These are phyloP conservation scores for Mormoops blainvillei DNA, from an alignment of 2,113 vertebrate species.

Conservation along the genomic window DNA sequence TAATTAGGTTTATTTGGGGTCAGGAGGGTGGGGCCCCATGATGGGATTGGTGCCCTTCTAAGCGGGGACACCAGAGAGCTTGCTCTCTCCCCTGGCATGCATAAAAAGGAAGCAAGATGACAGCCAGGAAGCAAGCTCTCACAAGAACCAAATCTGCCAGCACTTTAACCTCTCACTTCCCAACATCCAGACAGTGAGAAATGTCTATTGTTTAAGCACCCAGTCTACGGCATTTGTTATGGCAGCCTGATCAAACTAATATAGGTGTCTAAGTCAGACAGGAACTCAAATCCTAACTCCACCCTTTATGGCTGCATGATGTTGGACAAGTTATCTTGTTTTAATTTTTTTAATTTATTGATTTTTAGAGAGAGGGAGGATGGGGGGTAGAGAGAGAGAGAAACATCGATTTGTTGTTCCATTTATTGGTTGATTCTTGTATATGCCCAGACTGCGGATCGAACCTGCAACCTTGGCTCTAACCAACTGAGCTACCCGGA, in stretches of 20 bases:
- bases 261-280: neutral
- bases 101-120: neutral
- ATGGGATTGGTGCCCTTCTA: neutral
- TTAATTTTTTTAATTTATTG: no score
- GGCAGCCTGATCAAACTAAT: neutral
- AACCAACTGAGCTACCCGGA: no score
- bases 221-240: neutral
- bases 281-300: neutral
- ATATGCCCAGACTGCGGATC: no score
- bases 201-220: neutral
- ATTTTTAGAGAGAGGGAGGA: no score
- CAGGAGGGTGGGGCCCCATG: no score
- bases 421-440: no score
- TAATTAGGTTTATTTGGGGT: neutral
- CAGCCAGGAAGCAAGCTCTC: neutral
- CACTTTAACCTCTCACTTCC: neutral
- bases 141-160: no score
- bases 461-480: no score
- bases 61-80: neutral
- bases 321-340: neutral
- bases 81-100: neutral
- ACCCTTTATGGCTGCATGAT: neutral
- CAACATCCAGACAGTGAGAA: neutral
- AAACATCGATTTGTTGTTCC: no score
- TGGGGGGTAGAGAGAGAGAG: no score